A percentile compares a stretch with the other conserved stretches of the same genome.
Evolutionary conservation across 2,888 invertebrate genomes (phyloP).

Genomic region (Agriopis marginaria): DNA sequence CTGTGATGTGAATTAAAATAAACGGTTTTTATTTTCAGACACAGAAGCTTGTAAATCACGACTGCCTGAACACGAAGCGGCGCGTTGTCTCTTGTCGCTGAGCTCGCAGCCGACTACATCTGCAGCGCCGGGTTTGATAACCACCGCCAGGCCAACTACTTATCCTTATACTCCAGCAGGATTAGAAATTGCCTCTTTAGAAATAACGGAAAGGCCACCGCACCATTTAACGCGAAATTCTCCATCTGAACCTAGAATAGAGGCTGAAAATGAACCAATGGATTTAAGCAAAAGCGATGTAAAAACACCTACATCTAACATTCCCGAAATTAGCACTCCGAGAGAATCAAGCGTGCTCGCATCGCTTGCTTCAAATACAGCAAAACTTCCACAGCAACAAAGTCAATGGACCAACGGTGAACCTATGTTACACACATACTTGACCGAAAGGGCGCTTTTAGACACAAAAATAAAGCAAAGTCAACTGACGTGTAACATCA

Average conservation of each 20-base stretch:
- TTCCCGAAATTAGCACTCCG: conserved; percentile 87
- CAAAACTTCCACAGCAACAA: conserved; percentile 86
- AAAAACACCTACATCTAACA: conserved; percentile 63
- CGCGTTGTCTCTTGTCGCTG: conserved; percentile 92
- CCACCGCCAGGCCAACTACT: conserved; percentile 88
- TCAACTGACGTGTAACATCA: conserved; percentile 77
- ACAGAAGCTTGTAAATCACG: conserved; percentile 89
- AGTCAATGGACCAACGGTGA: conserved; percentile 87
- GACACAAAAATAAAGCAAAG: conserved; percentile 91
- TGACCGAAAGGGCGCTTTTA: conserved; percentile 90
- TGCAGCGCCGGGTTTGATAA: conserved; percentile 84
- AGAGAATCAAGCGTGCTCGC: conserved; percentile 88
- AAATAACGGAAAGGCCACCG: conserved; percentile 63
- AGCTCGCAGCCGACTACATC: conserved; percentile 84
- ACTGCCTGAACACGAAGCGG: conserved; percentile 94
- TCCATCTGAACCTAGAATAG: conserved; percentile 64
- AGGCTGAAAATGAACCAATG: conserved; percentile 85
- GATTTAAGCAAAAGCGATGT: conserved; percentile 79
- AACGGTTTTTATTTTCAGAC: conserved; percentile 70
- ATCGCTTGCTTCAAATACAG: conserved; percentile 88
- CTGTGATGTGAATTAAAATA: neutral
- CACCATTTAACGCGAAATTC: conserved; percentile 58
- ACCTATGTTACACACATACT: conserved; percentile 90
- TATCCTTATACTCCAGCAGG: conserved; percentile 88
- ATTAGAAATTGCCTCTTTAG: conserved; percentile 61